Evolutionary conservation across 2,113 vertebrate species (phyloP).

Genomic region (Cyprinodon variegatus): DNA sequence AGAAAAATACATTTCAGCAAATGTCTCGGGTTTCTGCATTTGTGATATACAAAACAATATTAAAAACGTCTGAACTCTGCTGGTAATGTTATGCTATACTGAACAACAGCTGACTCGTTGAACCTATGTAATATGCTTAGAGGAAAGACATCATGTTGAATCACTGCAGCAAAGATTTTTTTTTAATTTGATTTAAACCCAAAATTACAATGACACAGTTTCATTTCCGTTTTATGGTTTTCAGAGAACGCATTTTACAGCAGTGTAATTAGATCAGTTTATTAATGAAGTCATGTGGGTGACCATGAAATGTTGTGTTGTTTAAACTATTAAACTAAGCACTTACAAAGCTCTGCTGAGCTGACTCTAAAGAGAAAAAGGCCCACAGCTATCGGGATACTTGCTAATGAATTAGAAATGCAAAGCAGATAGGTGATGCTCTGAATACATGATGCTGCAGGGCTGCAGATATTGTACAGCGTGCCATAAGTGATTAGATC

Average conservation of each 20-base stretch:
- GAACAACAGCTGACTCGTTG: constrained; percentile 11
- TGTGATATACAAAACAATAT: no score
- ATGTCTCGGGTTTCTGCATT: no score
- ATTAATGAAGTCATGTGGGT: constrained; percentile 19
- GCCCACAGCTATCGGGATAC: constrained; percentile 36
- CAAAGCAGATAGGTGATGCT: constrained; percentile 31
- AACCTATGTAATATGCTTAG: constrained; percentile 21
- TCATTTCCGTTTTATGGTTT: constrained; percentile 25
- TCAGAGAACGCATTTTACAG: constrained; percentile 12
- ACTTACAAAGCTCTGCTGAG: constrained; percentile 13
- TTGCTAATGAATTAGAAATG: constrained; percentile 49
- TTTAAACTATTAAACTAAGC: constrained; percentile 31
- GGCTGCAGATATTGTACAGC: constrained; percentile 19
- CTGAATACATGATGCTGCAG: constrained; percentile 30
- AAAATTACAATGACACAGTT: constrained; percentile 10
- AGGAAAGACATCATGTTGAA: constrained; percentile 30
- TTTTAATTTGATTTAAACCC: constrained; percentile 7
- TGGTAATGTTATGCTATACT: not conserved
- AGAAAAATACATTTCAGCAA: no score
- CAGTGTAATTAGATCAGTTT: constrained; percentile 3
- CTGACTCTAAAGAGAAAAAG: constrained; percentile 21
- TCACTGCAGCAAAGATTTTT: constrained; percentile 4
- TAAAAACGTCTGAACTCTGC: not conserved
- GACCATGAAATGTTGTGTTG: constrained; percentile 19
- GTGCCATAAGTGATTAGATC: constrained; percentile 3